Percentiles rank a stretch among this genome's conserved stretches.
Evolutionary conservation across 2,113 vertebrate species (phyloP).

Genomic region (Epinephelus fuscoguttatus): DNA sequence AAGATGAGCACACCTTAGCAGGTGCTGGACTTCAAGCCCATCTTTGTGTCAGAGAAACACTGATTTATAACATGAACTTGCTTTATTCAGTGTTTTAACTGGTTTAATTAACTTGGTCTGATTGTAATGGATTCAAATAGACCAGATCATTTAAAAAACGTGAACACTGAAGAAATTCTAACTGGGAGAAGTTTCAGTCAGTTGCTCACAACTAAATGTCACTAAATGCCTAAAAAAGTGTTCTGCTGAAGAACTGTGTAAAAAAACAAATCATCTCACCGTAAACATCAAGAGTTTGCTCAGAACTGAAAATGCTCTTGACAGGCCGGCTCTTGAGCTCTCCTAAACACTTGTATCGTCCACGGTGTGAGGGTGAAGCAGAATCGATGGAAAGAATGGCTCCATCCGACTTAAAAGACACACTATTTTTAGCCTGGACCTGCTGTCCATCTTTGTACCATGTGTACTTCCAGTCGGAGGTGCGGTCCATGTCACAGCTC

Average conservation of each 20-base stretch:
- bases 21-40: too few relatives aligned
- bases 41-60: too few relatives aligned
- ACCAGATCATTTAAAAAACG: too few relatives aligned
- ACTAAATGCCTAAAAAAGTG: too few relatives aligned
- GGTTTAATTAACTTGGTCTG: too few relatives aligned
- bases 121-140: too few relatives aligned
- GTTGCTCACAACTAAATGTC: too few relatives aligned
- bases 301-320: rapidly evolving
- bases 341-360: conserved; percentile 52
- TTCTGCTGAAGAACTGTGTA: rapidly evolving
- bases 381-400: conserved; percentile 34
- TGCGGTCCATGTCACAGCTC: conserved; percentile 36
- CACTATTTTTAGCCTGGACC: not conserved
- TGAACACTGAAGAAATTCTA: too few relatives aligned
- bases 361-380: conserved; percentile 1
- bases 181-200: too few relatives aligned
- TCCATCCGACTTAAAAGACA: not conserved
- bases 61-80: too few relatives aligned
- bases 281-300: conserved; percentile 38
- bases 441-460: conserved; percentile 39
- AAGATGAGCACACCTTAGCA: too few relatives aligned
- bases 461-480: conserved; percentile 51
- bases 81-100: too few relatives aligned
- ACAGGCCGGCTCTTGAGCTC: conserved; percentile 49
- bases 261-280: conserved; percentile 57